Base-by-base conservation (phyloP, 2,113 vertebrate genomes). In the Pachypanchax playfairii region DNA sequence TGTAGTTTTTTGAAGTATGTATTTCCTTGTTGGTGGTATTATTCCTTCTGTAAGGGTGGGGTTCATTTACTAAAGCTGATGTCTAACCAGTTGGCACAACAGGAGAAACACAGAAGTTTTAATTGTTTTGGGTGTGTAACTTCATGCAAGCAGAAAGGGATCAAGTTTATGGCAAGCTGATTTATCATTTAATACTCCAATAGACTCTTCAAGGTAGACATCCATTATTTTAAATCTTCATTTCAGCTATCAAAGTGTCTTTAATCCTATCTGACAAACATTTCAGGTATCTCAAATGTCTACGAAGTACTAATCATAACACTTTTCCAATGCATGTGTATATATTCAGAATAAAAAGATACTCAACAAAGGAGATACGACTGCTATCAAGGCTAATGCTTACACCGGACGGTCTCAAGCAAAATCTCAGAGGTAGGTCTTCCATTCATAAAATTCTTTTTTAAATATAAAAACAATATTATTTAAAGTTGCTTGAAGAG, bases 51-150 rank as follows among this genome's bases (percentile, higher is more conserved):
- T 35, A 42, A 42, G n/a, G 39, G 17, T 4, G 38, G 15, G 17
- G 38, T 48, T 25, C 3, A 4, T 26, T 28, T 20, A 22, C 3
- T 8, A 17, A 12, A 43, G 39, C 5, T 18, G 11, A 17, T 18
- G 13, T 18, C 14, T 42, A 12, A 10, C 14, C 25, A 35, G 13
- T 26, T 26, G 26, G 43, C 17, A 46, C 22, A 36, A 51, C 11
- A 33, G 42, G 52, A 25, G 25, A 20, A 18, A n/a, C 42, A 50
- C 36, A 35, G 5, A 42, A 36, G 12, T 25, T 11, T 35, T 31
- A 1, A 5, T 46, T 24, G 12, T 22, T 73, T 48, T 41, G 46
- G 15, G 53, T 44, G 51, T 59, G 41, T 33, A 21, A 72, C 49
- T n/a, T 68, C 38, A 17, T 17, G 51, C 54, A 62, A 31, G 13